Evolutionary conservation across 2,888 invertebrate species (phyloP).

Genomic region (Protonemura montana): DNA sequence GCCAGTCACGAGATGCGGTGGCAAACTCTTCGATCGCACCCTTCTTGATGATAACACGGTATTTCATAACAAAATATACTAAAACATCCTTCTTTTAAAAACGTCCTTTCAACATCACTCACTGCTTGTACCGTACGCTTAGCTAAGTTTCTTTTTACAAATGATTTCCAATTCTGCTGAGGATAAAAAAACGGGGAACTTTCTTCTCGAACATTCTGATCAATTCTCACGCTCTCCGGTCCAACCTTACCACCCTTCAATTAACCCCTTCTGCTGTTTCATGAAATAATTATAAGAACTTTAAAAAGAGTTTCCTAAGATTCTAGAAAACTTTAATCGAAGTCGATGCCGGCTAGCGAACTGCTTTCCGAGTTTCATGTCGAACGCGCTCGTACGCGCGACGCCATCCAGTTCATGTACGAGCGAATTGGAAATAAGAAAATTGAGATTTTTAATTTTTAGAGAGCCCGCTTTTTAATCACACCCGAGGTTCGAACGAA

Average conservation of each 20-base stretch:
- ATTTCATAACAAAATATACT: neutral
- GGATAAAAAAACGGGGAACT: neutral
- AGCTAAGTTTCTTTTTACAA: neutral
- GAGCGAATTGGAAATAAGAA: conserved; percentile 44
- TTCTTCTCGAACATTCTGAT: neutral
- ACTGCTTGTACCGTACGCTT: neutral
- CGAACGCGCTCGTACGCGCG: neutral
- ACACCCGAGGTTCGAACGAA: conserved; percentile 36
- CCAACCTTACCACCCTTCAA: neutral
- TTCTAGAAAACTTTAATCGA: neutral
- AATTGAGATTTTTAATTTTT: conserved; percentile 43
- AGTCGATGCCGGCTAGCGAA: neutral
- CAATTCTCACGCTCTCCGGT: neutral
- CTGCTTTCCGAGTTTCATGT: neutral
- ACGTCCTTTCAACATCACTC: neutral
- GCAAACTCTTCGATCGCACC: neutral
- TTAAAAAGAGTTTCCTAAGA: neutral
- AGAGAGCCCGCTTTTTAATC: conserved; percentile 36
- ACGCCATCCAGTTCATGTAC: no score
- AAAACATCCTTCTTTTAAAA: neutral
- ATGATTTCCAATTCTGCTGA: neutral
- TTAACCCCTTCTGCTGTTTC: conserved; percentile 7
- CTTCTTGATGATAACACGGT: neutral
- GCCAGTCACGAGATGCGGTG: neutral
- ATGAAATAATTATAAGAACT: conserved; percentile 2